A percentile compares a stretch with the other conserved stretches of the same genome.
phyloP scores from a whole-genome alignment of 2,888 invertebrate genomes.

The Drosophila neonasuta region DNA sequence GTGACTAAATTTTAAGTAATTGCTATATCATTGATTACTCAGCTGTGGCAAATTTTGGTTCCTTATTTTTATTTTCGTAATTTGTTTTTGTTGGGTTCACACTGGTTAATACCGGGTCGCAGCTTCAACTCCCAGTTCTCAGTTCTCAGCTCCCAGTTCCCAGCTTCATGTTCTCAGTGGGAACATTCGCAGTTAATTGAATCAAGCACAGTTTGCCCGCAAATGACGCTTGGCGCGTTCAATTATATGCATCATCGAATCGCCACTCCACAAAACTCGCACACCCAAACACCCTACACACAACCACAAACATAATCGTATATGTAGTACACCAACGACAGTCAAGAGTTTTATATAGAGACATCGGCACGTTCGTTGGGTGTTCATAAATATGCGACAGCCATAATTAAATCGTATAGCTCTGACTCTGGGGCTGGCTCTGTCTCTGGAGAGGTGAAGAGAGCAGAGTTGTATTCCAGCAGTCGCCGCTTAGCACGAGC shows the following conservation, averaged over 20 bases:
- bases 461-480: slow-evolving; percentile 19
- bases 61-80: slow-evolving; percentile 6
- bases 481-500: slow-evolving; percentile 66
- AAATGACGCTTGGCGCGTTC: slow-evolving; percentile 38
- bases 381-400: slow-evolving; percentile 61
- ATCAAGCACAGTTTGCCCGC: slow-evolving; percentile 35
- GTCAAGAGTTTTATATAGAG: slow-evolving; percentile 15
- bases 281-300: slow-evolving; percentile 12
- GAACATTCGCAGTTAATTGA: slow-evolving; percentile 34
- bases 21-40: slow-evolving; percentile 45
- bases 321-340: not conserved
- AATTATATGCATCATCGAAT: slow-evolving; percentile 67
- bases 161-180: not conserved
- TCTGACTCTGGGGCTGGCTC: not conserved
- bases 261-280: slow-evolving; percentile 37
- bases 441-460: slow-evolving; percentile 4
- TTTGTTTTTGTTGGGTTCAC: slow-evolving; percentile 24
- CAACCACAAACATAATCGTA: slow-evolving; percentile 2
- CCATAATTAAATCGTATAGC: slow-evolving; percentile 52
- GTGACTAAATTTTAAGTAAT: slow-evolving; percentile 31
- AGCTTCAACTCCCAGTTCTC: slow-evolving; percentile 20
- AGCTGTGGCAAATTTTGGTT: slow-evolving; percentile 30
- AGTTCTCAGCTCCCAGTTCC: not conserved
- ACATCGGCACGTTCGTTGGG: slow-evolving; percentile 43
- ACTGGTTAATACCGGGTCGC: slow-evolving; percentile 32